Evolutionary conservation across 2,888 invertebrate species (phyloP), one percentile per base, ranked within the genome.

Genomic region (Synergus japonicus): DNA sequence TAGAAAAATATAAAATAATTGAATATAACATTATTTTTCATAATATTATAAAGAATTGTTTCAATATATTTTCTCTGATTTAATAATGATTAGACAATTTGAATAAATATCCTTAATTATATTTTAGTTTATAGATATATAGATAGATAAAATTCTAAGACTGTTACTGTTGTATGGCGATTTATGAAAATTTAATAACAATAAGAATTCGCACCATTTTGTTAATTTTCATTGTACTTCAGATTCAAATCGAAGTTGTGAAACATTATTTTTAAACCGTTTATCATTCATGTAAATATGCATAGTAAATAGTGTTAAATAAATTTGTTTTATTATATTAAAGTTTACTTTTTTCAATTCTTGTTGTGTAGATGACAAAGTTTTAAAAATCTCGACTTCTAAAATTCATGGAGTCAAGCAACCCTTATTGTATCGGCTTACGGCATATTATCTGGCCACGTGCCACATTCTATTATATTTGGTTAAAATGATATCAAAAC

Each of bases 361-460:
- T 49, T n/a, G 2, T 0, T 54, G 54, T n/a, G n/a, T 8, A 54
- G n/a, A 12, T 7, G n/a, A 8, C 54, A 54, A n/a, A n/a, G 54
- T 8, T 54, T 54, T 8, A 54, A 54, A 54, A 54, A 54, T 54
- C 54, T 18, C n/a, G 54, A 54, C 29, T 63, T 63, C 13, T 44
- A 67, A 18, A 13, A 44, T 46, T 43, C 44, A 44, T 67, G 13
- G 44, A 18, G 49, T n/a, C n/a, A n/a, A n/a, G n/a, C 37, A n/a
- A 73, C 73, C 73, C 54, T 73, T 54, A 73, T 54, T 73, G 54
- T 54, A 73, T 54, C 73, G 54, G 54, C 49, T 73, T 73, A 54
- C 41, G 37, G 54, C 73, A 73, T 37, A 73, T 54, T 54, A 73
- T 54, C 37, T 54, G 37, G 73, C 9, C 54, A 73, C 73, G 73